Percentiles rank a stretch among this genome's conserved stretches.
Evolutionary conservation across 2,113 vertebrate genomes (phyloP).

Genomic region (Larimichthys polyactis): DNA sequence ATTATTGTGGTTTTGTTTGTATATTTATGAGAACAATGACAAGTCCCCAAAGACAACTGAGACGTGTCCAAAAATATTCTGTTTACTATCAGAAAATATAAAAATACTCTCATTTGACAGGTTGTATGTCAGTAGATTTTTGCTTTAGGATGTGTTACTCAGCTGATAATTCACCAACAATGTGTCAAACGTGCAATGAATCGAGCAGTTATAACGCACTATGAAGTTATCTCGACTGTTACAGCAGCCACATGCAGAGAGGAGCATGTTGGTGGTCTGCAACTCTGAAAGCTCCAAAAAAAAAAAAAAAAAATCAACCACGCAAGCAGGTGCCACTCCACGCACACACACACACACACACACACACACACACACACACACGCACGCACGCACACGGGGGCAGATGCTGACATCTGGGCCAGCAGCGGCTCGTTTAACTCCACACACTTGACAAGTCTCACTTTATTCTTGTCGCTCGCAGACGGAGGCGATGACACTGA

Average conservation of each 20-base stretch:
- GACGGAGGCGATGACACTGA: background rate
- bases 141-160: too few relatives aligned
- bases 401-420: conserved; percentile 70
- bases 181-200: too few relatives aligned
- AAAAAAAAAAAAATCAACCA: background rate
- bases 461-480: background rate
- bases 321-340: conserved; percentile 63
- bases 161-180: too few relatives aligned
- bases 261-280: too few relatives aligned
- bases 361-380: too few relatives aligned
- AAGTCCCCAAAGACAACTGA: background rate
- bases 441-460: background rate
- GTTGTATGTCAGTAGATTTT: background rate
- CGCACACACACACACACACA: too few relatives aligned
- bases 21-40: background rate
- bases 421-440: background rate
- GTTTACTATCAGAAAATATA: too few relatives aligned
- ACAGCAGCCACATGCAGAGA: background rate
- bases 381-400: background rate
- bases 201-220: background rate
- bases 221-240: background rate
- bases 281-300: background rate
- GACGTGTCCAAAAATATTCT: background rate
- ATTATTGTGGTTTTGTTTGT: background rate
- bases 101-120: background rate